These are phyloP conservation scores for Petrocephalus sullivani DNA, from an alignment of 2,797 vertebrate genomes.

Conservation along the genomic window DNA sequence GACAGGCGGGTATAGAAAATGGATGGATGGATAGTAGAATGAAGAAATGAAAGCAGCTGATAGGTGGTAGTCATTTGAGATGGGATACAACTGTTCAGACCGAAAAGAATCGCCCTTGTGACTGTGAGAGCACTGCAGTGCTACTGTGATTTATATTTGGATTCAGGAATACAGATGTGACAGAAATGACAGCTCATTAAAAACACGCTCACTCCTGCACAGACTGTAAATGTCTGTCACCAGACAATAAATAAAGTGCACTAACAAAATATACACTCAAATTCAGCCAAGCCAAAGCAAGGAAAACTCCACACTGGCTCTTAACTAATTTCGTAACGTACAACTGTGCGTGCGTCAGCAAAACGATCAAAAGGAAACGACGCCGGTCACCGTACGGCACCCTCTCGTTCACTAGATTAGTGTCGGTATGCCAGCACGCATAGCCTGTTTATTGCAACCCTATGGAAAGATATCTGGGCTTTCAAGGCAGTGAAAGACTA, in stretches of 20 bases:
- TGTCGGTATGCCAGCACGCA: not conserved
- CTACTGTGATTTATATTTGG: not conserved
- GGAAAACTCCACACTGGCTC: not conserved
- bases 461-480: not conserved
- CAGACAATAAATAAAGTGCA: conserved; percentile 5
- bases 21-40: not conserved
- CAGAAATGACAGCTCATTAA: conserved; percentile 8
- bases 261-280: conserved; percentile 15
- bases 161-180: not conserved
- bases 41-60: not conserved
- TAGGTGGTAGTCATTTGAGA: not conserved
- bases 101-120: not conserved
- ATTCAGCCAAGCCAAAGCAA: not conserved
- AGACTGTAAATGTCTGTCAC: not conserved
- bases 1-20: no score
- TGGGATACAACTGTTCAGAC: not conserved
- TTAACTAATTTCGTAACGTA: not conserved
- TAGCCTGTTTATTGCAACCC: not conserved
- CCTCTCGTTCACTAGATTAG: not conserved
- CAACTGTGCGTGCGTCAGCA: not conserved
- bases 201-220: not conserved
- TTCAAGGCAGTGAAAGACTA: not conserved
- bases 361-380: not conserved
- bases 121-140: not conserved
- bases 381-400: not conserved